Evolutionary conservation across 2,888 invertebrate genomes (phyloP).

Genomic region (Gandaritis pyraliata): DNA sequence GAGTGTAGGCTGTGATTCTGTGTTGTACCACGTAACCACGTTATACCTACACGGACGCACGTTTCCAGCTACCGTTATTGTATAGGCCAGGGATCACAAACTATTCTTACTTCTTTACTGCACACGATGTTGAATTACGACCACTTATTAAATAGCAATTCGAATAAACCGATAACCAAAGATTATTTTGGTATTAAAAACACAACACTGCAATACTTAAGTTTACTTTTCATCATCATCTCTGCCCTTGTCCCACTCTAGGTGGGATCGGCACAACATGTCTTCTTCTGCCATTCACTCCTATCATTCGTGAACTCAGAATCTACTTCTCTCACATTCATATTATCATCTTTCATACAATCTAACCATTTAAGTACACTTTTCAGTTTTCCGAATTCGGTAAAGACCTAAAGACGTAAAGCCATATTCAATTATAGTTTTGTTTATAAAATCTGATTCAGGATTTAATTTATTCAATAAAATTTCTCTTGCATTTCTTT

Average conservation of each 20-base stretch:
- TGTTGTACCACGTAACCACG: conserved; percentile 36
- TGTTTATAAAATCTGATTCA: background rate
- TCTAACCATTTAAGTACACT: no score
- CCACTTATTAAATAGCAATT: conserved; percentile 47
- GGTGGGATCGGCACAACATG: no score
- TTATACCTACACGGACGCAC: conserved; percentile 43
- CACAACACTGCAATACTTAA: no score
- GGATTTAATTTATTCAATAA: conserved; percentile 43
- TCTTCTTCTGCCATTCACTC: no score
- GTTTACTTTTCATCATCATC: no score
- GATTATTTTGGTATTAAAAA: background rate
- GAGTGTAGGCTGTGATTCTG: conserved; percentile 44
- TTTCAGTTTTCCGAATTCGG: no score
- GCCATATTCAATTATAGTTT: no score
- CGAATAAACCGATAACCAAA: background rate
- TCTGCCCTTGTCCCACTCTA: no score
- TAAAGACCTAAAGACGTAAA: no score
- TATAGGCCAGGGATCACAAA: conserved; percentile 53
- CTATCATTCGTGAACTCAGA: no score
- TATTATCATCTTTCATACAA: no score
- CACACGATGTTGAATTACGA: conserved; percentile 51
- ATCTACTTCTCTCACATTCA: no score
- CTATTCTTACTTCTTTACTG: conserved; percentile 53
- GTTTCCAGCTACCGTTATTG: conserved; percentile 65
- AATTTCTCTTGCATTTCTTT: conserved; percentile 43